Percentiles rank a stretch among this genome's conserved stretches.
These are phyloP conservation scores for Ataeniobius toweri DNA, from an alignment of 2,797 vertebrate genomes.

Conservation along the genomic window DNA sequence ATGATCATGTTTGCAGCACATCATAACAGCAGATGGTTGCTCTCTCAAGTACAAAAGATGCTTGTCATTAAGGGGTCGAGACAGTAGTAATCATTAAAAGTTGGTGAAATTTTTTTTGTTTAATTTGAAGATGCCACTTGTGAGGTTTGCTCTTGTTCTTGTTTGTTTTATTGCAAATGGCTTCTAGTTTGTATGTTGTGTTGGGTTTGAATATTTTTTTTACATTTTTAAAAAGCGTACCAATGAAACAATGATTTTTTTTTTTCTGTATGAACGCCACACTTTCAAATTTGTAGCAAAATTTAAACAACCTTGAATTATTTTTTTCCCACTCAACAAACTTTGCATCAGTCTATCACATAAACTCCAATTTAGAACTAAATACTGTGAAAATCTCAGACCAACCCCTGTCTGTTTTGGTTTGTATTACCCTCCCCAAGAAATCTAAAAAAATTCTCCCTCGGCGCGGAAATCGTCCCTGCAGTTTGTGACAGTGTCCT, in stretches of 20 bases:
- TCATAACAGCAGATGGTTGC: neutral
- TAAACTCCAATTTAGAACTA: no score
- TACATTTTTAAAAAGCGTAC: no score
- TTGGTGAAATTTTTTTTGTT: neutral
- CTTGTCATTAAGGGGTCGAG: neutral
- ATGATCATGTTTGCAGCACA: neutral
- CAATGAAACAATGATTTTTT: no score
- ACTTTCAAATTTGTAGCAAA: no score
- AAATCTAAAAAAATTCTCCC: neutral
- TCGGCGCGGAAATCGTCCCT: constrained; percentile 19
- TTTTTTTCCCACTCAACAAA: no score
- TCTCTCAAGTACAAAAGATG: neutral
- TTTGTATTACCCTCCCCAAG: constrained; percentile 1
- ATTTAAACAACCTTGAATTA: no score
- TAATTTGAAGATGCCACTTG: neutral
- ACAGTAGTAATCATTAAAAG: neutral
- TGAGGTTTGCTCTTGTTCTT: neutral
- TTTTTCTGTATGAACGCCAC: no score
- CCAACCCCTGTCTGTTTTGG: neutral
- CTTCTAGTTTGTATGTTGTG: neutral
- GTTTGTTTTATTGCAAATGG: neutral
- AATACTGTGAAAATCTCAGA: neutral
- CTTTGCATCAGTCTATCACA: no score
- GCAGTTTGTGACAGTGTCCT: constrained; percentile 45
- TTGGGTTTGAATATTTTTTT: neutral